These are phyloP conservation scores for Medauroidea extradentata DNA, from an alignment of 1,140 invertebrate genomes.

Conservation along the genomic window DNA sequence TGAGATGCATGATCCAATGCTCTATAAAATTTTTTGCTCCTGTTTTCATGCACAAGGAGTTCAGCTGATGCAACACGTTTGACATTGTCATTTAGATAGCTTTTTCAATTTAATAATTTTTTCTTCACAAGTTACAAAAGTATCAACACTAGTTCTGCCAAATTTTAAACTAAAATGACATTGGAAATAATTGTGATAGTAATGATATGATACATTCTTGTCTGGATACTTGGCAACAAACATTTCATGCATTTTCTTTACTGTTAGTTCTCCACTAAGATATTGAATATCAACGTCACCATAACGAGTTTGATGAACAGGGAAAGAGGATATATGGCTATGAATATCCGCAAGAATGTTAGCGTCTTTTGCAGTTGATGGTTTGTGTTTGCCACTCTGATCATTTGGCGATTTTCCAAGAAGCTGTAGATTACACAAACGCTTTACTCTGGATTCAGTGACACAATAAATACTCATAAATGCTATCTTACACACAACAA, in stretches of 20 bases:
- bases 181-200: constrained; percentile 29
- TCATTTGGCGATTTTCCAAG: too few species aligned
- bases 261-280: constrained; percentile 29
- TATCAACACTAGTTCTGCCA: constrained; percentile 30
- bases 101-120: constrained; percentile 7
- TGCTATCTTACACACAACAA: too few species aligned
- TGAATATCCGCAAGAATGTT: too few species aligned
- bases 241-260: constrained; percentile 34
- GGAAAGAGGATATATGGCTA: too few species aligned
- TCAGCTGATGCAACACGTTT: constrained; percentile 30
- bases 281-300: constrained; percentile 20
- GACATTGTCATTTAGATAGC: constrained; percentile 20
- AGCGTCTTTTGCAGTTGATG: too few species aligned
- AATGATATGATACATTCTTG: constrained; percentile 28
- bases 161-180: constrained; percentile 28
- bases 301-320: too few species aligned
- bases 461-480: too few species aligned
- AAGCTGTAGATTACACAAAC: too few species aligned
- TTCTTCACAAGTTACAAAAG: constrained; percentile 25
- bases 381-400: too few species aligned
- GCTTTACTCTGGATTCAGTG: too few species aligned
- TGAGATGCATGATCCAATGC: constrained; percentile 21
- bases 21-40: constrained; percentile 28
- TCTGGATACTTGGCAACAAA: constrained; percentile 27
- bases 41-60: constrained; percentile 25